Evolutionary conservation across 2,113 vertebrate species (phyloP).

Genomic region (Ibidorhyncha struthersii): DNA sequence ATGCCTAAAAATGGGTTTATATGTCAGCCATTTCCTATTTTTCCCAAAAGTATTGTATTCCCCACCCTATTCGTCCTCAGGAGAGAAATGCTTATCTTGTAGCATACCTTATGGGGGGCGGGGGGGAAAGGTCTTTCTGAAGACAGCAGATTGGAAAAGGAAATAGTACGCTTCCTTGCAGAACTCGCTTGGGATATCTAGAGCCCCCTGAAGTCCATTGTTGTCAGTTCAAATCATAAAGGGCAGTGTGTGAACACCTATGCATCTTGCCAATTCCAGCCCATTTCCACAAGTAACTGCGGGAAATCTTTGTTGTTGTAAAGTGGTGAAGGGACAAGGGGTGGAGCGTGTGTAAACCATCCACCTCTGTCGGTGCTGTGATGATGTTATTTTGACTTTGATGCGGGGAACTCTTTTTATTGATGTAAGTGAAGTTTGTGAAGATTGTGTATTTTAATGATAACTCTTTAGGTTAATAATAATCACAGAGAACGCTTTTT

Average conservation of each 20-base stretch:
- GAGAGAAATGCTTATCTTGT: background rate
- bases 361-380: background rate
- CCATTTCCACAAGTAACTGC: background rate
- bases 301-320: background rate
- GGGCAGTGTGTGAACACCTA: background rate
- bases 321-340: background rate
- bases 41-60: background rate
- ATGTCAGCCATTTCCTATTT: background rate
- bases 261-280: background rate
- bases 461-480: background rate
- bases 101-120: background rate
- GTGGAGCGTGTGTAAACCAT: fast-evolving
- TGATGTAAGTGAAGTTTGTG: background rate
- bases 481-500: background rate
- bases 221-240: background rate
- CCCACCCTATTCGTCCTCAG: background rate
- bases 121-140: background rate
- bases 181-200: background rate
- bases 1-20: background rate
- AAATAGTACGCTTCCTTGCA: background rate
- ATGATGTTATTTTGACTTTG: background rate
- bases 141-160: background rate
- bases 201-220: background rate
- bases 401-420: background rate
- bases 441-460: background rate